Evolutionary conservation across 2,888 invertebrate genomes (phyloP), one percentile per base, ranked within the genome.

Genomic region (Phengaris alcon): DNA sequence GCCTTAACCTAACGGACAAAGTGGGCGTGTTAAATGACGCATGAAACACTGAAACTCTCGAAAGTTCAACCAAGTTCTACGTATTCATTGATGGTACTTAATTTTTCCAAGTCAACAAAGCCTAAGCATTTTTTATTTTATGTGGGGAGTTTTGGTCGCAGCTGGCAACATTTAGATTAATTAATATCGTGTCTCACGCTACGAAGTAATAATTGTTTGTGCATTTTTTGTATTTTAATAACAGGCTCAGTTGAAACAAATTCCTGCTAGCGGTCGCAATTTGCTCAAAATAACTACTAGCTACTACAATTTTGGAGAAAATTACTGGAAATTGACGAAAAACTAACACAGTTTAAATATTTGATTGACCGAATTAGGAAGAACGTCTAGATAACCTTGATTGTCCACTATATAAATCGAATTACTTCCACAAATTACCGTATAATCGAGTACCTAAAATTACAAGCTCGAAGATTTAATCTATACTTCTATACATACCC

Each of bases 151-250:
- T 44, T 44, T 9, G 44, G 6, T 44, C 64, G 64, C 64, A 35
- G 35, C 64, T 64, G 35, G 64, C 64, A 64, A 35, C 64, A 64
- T 64, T 54, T 15, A 51, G 52, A 13, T 52, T 35, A 70, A 72
- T 72, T 70, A 72, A 72, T 72, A 54, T 54, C 72, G 72, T 72
- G 72, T 52, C 54, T 72, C 72, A 72, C 72, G 72, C 72, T 72
- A 54, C 72, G 6, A 48, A 6, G 15, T 3, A n/a, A 10, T 51
- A 48, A 51, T 70, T 54, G 72, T 72, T 72, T 72, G 72, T 72
- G 51, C 72, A 52, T 15, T 52, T 72, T 72, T 52, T 48, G 48
- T 69, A 69, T 48, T 69, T 48, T 64, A 64, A 64, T 64, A 64
- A 64, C 13, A 64, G 64, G 64, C 44, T 64, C 64, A 13, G 12